Evolutionary conservation across 2,113 vertebrate genomes (phyloP).

Genomic region (Carlito syrichta): DNA sequence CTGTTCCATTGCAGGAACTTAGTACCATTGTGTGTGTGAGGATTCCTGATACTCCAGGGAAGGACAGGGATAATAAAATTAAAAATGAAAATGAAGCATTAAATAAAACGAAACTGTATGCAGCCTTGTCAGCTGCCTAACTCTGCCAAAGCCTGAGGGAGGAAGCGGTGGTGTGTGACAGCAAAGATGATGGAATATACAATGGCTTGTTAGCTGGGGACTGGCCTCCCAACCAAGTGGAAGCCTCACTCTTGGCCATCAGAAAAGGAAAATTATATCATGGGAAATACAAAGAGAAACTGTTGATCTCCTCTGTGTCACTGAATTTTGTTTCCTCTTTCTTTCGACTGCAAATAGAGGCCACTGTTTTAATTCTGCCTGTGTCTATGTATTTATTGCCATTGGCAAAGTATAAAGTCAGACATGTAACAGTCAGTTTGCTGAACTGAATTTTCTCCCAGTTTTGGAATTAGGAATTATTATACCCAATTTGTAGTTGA

Average conservation of each 20-base stretch:
- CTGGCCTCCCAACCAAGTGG: neutral
- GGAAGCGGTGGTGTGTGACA: neutral
- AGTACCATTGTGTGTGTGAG: rapidly evolving
- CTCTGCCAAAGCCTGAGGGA: neutral
- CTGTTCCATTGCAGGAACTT: neutral
- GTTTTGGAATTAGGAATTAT: neutral
- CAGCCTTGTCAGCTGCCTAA: neutral
- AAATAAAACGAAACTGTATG: neutral
- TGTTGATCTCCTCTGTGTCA: neutral
- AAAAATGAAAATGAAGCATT: slow-evolving; percentile 32
- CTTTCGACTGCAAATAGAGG: neutral
- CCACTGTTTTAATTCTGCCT: neutral
- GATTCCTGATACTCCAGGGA: neutral
- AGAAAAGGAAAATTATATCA: neutral
- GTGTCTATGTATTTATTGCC: neutral
- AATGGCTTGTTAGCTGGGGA: neutral
- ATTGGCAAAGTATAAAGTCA: neutral
- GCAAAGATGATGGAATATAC: neutral
- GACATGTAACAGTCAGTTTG: neutral
- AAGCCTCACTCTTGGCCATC: neutral
- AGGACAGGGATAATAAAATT: neutral
- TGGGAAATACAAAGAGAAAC: neutral
- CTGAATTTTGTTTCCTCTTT: neutral
- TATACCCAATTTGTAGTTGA: neutral
- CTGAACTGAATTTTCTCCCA: neutral